These are phyloP conservation scores for human (Homo sapiens) DNA, from an alignment of 2,113 vertebrate genomes.

Conservation along the genomic window GRCh38 chr15:86115501-86116000, in stretches of 20 bases:
- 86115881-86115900: background rate
- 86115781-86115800: background rate
- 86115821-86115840: background rate
- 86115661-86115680: background rate
- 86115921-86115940: background rate
- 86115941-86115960: background rate
- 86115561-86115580: background rate
- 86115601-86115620: background rate
- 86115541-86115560: background rate
- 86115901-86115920: background rate
- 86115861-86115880: background rate
- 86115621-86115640: background rate
- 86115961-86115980: background rate
- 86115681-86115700: background rate
- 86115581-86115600: background rate
- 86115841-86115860: background rate
- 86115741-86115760: background rate
- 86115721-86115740: background rate
- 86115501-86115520: background rate
- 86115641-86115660: background rate
- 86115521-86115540: background rate
- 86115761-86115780: background rate
- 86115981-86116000: background rate
- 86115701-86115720: background rate
- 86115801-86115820: background rate